Evolutionary conservation across 2,113 vertebrate genomes (phyloP), one percentile per base, ranked within the genome.

Genomic region (Colossoma macropomum): DNA sequence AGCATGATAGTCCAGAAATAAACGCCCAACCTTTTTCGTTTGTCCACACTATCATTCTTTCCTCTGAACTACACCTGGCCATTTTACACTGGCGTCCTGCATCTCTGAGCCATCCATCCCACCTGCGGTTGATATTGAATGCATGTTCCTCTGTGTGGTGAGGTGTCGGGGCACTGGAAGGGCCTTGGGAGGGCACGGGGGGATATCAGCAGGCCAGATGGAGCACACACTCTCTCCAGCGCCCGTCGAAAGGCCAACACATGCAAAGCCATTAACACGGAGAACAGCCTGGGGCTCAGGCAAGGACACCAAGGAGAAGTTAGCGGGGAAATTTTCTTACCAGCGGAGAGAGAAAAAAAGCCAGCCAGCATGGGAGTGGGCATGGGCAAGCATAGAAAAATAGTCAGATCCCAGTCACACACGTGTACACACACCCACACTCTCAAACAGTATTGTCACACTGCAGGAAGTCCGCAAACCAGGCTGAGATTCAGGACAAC

Each of bases 171-270:
- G 87, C 88, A 90, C 89, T 90, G 91, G 87, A 87, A 86, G 83
- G 89, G 78, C 68, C 87, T 84, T 75, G 71, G 70, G 87, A 86
- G 88, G 92, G 85, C 90, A 89, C 88, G 86, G 88, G 89, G 34
- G 92, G 90, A 93, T 90, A 92, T 92, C 89, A 88, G 81, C 80
- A 85, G 83, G 77, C 90, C 92, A 92, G 92, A 93, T 93, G 90
- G 92, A 90, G 79, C 89, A 77, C 83, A 86, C 86, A 87, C 88
- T 90, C 84, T 91, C 87, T 91, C 86, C 88, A 59, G 66, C 62
- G n/a, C 81, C 82, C 79, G 73, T 86, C 71, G 34, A 84, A 85
- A 68, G 75, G 84, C 83, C 71, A 90, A 90, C 88, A 92, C 92
- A 93, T 90, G 91, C 89, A 92, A 88, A 87, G 88, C 87, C 88